Evolutionary conservation across 2,888 invertebrate genomes (phyloP).

Genomic region (Xanthia icteritia): DNA sequence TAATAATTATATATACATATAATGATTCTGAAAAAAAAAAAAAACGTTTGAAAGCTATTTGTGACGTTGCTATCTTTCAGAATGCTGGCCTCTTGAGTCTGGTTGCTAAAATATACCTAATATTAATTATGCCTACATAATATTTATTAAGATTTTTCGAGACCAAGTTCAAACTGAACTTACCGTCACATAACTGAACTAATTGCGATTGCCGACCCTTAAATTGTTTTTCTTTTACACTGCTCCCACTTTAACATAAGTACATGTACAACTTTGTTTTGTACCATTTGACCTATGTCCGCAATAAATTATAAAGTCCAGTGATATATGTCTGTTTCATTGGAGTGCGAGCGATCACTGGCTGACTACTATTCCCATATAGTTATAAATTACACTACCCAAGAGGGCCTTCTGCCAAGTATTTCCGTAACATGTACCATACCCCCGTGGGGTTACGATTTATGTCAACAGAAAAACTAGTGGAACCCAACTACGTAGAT

Average conservation of each 20-base stretch:
- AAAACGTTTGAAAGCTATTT: too few relatives aligned
- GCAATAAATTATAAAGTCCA: conserved; percentile 66
- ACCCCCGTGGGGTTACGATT: conserved; percentile 77
- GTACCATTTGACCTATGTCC: conserved; percentile 62
- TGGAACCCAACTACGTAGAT: conserved; percentile 68
- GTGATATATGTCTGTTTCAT: conserved; percentile 67
- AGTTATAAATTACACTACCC: conserved; percentile 82
- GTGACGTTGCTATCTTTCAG: not conserved
- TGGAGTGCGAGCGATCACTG: conserved; percentile 63
- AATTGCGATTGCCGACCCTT: not conserved
- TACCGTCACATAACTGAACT: not conserved
- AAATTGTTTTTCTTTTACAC: not conserved
- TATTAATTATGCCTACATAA: not conserved
- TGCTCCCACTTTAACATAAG: conserved; percentile 40
- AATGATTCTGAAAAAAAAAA: too few relatives aligned
- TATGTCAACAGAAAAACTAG: conserved; percentile 86
- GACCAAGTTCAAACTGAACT: too few relatives aligned
- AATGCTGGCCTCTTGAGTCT: too few relatives aligned
- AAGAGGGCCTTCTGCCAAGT: conserved; percentile 80
- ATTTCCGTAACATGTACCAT: conserved; percentile 78
- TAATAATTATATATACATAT: too few relatives aligned
- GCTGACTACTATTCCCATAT: conserved; percentile 61
- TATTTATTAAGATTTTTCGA: not conserved
- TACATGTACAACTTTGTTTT: conserved; percentile 60
- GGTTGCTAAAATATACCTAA: not conserved